Base-by-base conservation (phyloP, 2,888 invertebrate species). In the Folsomia candida region DNA sequence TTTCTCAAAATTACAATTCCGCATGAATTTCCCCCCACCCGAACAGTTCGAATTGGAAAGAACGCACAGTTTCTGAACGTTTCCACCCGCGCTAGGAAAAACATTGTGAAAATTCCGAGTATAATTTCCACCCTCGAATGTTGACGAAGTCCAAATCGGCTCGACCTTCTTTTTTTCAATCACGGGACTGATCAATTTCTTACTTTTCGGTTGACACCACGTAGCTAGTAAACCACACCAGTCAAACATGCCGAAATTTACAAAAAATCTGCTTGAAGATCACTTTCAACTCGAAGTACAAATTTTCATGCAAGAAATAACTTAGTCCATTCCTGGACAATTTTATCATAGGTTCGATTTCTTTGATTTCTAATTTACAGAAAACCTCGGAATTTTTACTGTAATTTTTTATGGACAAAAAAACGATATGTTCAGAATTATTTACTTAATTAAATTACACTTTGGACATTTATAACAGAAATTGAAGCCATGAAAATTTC, bases 101-200 rank as follows among this genome's bases (percentile, higher is more conserved):
- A 37, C 37, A 37, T 37, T 37, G 14, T 37, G 37, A 37, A 37
- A 37, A 37, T 37, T 37, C 14, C 14, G 37, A 37, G 4, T 37
- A 37, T 37, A 37, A 14, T 37, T 37, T 14, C 14, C 14, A 4
- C 37, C 37, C 4, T 9, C 6, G 14, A 9, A 37, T 6, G 57
- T 4, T 22, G 20, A 57, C 4, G 22, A 57, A 22, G 69, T 67
- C 72, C 72, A 72, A 51, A 72, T 67, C 6, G 60, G 67, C 29
- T 70, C 70, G 18, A 70, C 60, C 3, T 22, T 22, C 47, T 73
- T 67, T 51, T 68, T 73, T 27, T 73, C 68, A 27, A 68, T 67
- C 25, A 69, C 69, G 18, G 69, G 58, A 66, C 66, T 67, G 14
- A 60, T 51, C 2, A 68, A 54, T 29, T 71, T 71, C 28, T 68